phyloP scores from a whole-genome alignment of 2,797 vertebrate species.

The Sphenodon punctatus region DNA sequence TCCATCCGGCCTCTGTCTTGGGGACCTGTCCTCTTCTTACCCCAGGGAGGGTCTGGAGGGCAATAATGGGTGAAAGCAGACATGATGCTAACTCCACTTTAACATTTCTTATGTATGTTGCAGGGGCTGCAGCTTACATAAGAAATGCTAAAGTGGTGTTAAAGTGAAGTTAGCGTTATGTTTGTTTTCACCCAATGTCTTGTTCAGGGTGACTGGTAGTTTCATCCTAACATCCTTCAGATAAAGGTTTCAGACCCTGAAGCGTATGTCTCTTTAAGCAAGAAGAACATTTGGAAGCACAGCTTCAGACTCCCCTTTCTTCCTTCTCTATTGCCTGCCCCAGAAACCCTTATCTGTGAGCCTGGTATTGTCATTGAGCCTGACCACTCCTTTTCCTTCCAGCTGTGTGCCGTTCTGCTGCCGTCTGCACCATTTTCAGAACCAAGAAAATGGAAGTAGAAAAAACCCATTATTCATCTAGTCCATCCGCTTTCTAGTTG shows the following conservation, averaged over 20 bases:
- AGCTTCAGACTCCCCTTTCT: background rate
- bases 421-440: background rate
- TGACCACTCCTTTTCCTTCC: rapidly evolving
- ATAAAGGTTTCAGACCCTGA: slow-evolving; percentile 12
- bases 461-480: slow-evolving; percentile 1
- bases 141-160: no score
- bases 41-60: no score
- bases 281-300: background rate
- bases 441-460: background rate
- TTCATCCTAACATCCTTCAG: background rate
- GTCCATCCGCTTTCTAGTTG: slow-evolving; percentile 1
- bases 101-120: no score
- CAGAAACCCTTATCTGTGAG: background rate
- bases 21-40: no score
- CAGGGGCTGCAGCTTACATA: no score
- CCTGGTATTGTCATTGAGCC: rapidly evolving
- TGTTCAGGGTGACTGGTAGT: slow-evolving; percentile 1
- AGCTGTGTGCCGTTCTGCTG: background rate
- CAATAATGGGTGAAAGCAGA: no score
- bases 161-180: no score
- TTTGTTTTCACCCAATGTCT: no score
- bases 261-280: slow-evolving; percentile 19
- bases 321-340: background rate
- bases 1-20: no score
- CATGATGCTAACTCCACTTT: no score